These are phyloP conservation scores for Campoplex nolae DNA, from an alignment of 2,888 invertebrate genomes.

Conservation along the genomic window DNA sequence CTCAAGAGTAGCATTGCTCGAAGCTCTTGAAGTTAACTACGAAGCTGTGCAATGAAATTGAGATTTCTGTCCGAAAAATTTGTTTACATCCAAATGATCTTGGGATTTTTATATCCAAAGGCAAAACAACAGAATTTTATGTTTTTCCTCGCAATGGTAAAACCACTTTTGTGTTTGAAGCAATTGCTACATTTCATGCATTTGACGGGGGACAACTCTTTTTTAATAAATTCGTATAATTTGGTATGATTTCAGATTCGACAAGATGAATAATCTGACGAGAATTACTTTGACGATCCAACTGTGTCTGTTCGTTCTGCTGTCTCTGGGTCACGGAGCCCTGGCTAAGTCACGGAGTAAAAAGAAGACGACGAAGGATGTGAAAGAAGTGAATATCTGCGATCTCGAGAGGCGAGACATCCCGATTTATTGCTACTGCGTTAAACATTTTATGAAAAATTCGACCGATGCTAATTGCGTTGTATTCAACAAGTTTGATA, in stretches of 20 bases:
- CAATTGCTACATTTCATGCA: neutral
- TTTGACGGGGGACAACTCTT: neutral
- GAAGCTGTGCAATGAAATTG: neutral
- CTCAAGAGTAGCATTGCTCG: neutral
- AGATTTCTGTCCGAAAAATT: neutral
- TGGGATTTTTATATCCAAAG: too few species aligned
- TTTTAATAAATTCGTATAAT: neutral
- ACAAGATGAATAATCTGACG: slow-evolving; percentile 62
- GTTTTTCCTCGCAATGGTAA: too few species aligned
- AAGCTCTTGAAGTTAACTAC: neutral
- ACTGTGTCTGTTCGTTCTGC: slow-evolving; percentile 63
- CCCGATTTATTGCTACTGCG: slow-evolving; percentile 90
- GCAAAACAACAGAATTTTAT: too few species aligned
- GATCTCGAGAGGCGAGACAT: slow-evolving; percentile 86
- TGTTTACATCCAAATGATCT: neutral
- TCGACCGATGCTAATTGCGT: slow-evolving; percentile 92
- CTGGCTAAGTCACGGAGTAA: slow-evolving; percentile 74
- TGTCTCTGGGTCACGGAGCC: slow-evolving; percentile 63
- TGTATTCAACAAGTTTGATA: slow-evolving; percentile 89
- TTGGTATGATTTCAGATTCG: slow-evolving; percentile 63
- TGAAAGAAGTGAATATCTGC: slow-evolving; percentile 85
- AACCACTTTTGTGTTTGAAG: too few species aligned
- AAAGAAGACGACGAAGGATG: slow-evolving; percentile 76
- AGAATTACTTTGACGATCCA: slow-evolving; percentile 60
- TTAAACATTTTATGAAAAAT: slow-evolving; percentile 84